Conservation (phyloP, 2,797 vertebrate genomes). For the Lates japonicus region DNA sequence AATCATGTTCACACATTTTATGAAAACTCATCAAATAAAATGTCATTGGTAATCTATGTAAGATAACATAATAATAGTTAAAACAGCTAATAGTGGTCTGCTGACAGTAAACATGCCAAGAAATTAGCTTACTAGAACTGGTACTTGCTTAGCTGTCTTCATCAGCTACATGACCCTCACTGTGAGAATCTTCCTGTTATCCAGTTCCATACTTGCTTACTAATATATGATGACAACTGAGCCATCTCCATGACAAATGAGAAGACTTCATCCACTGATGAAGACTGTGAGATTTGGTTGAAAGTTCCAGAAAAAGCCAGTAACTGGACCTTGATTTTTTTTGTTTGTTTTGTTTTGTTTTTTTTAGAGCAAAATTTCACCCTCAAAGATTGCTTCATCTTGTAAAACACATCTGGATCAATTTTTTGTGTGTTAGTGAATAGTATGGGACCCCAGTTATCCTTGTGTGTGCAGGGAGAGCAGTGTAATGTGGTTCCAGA, state of each 20-base stretch:
- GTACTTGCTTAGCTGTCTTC: too few relatives aligned
- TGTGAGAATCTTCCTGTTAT: background rate
- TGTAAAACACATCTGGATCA: background rate
- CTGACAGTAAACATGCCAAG: too few relatives aligned
- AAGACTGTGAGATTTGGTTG: background rate
- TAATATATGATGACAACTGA: too few relatives aligned
- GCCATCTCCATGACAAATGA: too few relatives aligned
- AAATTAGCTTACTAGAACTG: too few relatives aligned
- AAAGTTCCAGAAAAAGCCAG: background rate
- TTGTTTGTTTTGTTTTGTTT: background rate
- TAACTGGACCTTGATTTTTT: background rate
- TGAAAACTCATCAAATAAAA: too few relatives aligned
- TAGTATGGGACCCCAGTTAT: slow-evolving; percentile 15
- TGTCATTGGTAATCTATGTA: too few relatives aligned
- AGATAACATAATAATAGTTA: too few relatives aligned
- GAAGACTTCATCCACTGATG: background rate
- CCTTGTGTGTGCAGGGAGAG: slow-evolving; percentile 88
- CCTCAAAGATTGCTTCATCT: background rate
- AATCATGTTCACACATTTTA: too few relatives aligned
- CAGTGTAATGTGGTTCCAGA: slow-evolving; percentile 96
- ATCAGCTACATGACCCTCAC: background rate
- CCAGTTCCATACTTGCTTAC: too few relatives aligned
- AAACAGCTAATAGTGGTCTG: too few relatives aligned
- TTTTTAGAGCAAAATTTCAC: background rate
- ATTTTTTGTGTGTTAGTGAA: background rate